Percentiles rank a stretch among this genome's conserved stretches.
Conservation (phyloP, 1,140 invertebrate genomes). For the Lepidostoma basale region DNA sequence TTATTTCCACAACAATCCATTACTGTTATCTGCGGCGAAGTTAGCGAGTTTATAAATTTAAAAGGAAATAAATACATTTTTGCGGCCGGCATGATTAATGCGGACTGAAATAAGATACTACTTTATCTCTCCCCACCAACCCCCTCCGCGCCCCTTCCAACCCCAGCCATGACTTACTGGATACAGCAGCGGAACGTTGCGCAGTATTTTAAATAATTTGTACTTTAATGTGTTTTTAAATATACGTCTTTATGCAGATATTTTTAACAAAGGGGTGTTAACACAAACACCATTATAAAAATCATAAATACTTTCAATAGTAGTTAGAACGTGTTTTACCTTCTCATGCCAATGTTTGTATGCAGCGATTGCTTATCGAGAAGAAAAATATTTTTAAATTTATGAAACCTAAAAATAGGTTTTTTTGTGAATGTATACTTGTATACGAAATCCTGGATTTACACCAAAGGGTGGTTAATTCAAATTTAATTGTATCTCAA, state of each 20-base stretch:
- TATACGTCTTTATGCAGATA: constrained; percentile 8
- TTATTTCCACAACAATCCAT: not conserved
- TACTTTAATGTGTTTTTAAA: constrained; percentile 44
- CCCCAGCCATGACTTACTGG: constrained; percentile 21
- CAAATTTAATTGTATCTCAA: too few relatives aligned
- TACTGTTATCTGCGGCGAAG: constrained; percentile 35
- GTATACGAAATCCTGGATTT: too few relatives aligned
- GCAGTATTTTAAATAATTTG: constrained; percentile 39
- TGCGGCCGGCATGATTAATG: constrained; percentile 42
- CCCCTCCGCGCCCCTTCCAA: constrained; percentile 1
- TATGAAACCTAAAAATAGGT: too few relatives aligned
- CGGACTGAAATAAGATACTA: constrained; percentile 44
- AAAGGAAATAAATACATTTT: constrained; percentile 43
- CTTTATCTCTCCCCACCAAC: constrained; percentile 38
- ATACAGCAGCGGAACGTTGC: not conserved
- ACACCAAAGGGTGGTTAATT: too few relatives aligned
- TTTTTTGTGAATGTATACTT: too few relatives aligned
- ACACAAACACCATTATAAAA: not conserved
- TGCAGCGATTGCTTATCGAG: too few relatives aligned
- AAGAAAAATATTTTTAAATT: too few relatives aligned
- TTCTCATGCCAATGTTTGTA: too few relatives aligned
- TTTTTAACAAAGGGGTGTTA: not conserved
- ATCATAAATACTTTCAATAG: too few relatives aligned
- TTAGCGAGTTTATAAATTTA: constrained; percentile 40
- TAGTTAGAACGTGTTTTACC: too few relatives aligned